Conservation (phyloP, 2,888 invertebrate species). For the Chaetogeoica ovagalla region DNA sequence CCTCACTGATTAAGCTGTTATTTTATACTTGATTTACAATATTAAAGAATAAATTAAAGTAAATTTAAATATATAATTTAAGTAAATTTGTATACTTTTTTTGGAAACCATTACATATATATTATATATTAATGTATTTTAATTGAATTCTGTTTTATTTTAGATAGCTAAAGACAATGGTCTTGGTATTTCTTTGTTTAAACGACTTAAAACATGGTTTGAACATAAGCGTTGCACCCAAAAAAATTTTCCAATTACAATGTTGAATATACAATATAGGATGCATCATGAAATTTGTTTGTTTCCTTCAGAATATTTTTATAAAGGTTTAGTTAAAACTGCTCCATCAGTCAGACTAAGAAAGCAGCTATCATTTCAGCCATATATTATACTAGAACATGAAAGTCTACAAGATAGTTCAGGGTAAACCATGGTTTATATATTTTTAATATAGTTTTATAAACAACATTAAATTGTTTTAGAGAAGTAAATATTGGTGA, state of each 20-base stretch:
- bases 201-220: constrained; percentile 67
- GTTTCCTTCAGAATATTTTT: constrained; percentile 78
- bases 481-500: constrained; percentile 65
- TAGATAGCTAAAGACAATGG: constrained; percentile 73
- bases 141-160: constrained; percentile 34
- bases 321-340: constrained; percentile 64
- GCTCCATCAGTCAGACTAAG: constrained; percentile 55
- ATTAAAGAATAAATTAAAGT: no score
- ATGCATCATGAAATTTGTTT: constrained; percentile 81
- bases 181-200: constrained; percentile 76
- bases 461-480: constrained; percentile 29
- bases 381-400: constrained; percentile 68
- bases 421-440: constrained; percentile 49
- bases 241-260: constrained; percentile 20
- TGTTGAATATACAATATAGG: constrained; percentile 75
- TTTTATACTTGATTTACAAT: no score
- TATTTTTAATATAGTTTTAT: constrained; percentile 8
- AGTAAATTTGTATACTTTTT: neutral
- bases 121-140: neutral
- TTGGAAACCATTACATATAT: neutral
- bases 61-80: no score
- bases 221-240: constrained; percentile 61
- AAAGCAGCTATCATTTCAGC: constrained; percentile 59
- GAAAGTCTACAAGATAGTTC: constrained; percentile 60
- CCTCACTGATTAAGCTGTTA: no score